These are phyloP conservation scores for Lytechinus variegatus DNA, from an alignment of 35 echinoderm and acorn worm species.

Conservation along the genomic window DNA sequence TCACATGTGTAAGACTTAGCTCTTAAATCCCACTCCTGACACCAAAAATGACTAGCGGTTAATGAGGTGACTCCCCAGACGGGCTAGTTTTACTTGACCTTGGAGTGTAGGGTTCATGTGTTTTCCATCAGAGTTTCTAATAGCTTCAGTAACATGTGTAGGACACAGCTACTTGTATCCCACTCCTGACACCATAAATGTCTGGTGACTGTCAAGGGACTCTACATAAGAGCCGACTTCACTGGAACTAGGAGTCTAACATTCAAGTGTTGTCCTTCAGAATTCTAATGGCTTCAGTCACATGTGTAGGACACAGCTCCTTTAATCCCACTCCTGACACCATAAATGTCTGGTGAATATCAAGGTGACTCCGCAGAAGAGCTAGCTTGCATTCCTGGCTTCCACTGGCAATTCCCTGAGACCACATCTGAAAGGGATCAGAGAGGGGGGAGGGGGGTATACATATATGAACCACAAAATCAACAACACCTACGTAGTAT, in stretches of 20 bases:
- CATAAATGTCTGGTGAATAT: background rate
- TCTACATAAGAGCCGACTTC: background rate
- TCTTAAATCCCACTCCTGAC: no score
- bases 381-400: background rate
- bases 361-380: background rate
- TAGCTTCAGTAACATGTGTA: no score
- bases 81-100: no score
- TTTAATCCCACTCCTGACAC: slow-evolving; percentile 1
- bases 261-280: background rate
- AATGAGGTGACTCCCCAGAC: no score
- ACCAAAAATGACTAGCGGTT: no score
- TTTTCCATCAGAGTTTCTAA: no score
- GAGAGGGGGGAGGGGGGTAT: no score
- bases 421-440: background rate
- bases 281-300: background rate
- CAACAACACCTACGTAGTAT: no score
- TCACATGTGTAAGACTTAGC: no score
- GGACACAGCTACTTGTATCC: no score
- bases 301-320: background rate
- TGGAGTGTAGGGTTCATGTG: no score
- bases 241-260: background rate
- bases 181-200: background rate
- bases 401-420: background rate
- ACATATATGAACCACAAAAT: no score
- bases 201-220: background rate